Evolutionary conservation across 2,113 vertebrate species (phyloP), one percentile per base, ranked within the genome.

Genomic region (Coracopsis vasa): DNA sequence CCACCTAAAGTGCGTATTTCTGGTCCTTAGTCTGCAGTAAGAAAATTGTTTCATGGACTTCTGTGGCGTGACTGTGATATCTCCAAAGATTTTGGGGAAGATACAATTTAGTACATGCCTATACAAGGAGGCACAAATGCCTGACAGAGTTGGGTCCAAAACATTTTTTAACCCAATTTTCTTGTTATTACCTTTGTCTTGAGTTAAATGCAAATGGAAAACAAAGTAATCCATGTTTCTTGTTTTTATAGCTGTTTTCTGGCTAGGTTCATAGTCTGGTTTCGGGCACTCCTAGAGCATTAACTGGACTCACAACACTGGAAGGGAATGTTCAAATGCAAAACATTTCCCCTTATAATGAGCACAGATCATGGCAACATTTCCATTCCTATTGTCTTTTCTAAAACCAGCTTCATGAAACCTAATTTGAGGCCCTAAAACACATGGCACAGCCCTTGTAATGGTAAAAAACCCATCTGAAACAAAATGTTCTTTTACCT

Each of bases 261-360:
- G 80, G 33, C 47, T 84, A 51, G 23, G 14, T 81, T 93, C 65
- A 39, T 48, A 61, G 47, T 56, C 65, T 81, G 17, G 28, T 84
- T 91, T 88, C 86, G 88, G 65, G 56, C 74, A 51, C 54, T 86
- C 72, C 50, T 10, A 71, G n/a, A 80, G 61, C 12, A 11, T 74
- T 74, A 90, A 50, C 67, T 75, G 60, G 61, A 39, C 54, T 80
- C 75, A 88, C 58, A 90, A 25, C 42, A 69, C 27, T 69, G 45
- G 44, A 92, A 80, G 83, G 21, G 29, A 88, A 93, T 48, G 33
- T 70, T 92, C 77, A 96, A 75, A 92, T 37, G 51, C 51, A 84
- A 94, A 95, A 87, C 37, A 88, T 84, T 88, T 94, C 48, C 37
- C 28, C 84, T 95, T 82, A 67, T 72, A 94, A 94, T 45, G 47